These are phyloP conservation scores for Craseonycteris thonglongyai DNA, from an alignment of 2,113 vertebrate genomes.

Conservation along the genomic window DNA sequence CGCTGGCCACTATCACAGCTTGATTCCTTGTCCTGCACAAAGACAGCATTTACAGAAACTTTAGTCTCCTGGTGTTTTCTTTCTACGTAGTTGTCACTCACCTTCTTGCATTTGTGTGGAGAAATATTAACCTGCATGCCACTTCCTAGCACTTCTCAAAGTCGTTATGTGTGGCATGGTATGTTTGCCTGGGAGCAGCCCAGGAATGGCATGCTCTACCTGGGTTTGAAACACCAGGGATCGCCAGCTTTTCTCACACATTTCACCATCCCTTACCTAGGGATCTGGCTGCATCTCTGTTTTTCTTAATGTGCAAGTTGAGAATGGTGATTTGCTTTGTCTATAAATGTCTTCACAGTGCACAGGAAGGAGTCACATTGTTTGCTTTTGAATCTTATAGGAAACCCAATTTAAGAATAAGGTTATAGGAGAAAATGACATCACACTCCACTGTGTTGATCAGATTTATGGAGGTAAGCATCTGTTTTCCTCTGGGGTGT, in stretches of 20 bases:
- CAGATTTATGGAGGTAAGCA: conserved; percentile 88
- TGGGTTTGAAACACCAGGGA: neutral
- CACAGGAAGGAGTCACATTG: neutral
- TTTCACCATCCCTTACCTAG: neutral
- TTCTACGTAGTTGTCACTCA: neutral
- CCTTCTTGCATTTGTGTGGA: neutral
- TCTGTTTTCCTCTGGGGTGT: neutral
- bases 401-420: conserved; percentile 87
- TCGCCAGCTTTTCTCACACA: neutral
- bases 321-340: neutral
- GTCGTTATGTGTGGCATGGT: neutral
- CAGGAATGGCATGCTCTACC: neutral
- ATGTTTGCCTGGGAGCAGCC: neutral
- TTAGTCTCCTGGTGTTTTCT: neutral
- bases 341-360: neutral
- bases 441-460: conserved; percentile 90
- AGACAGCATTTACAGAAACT: neutral
- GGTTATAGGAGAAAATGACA: conserved; percentile 89
- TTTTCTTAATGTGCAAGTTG: neutral
- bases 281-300: neutral
- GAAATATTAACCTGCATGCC: neutral
- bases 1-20: accelerated
- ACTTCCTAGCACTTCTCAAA: neutral
- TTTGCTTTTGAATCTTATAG: conserved; percentile 72
- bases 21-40: neutral